Percentiles rank a stretch among this genome's conserved stretches.
Evolutionary conservation across 1,140 invertebrate genomes (phyloP).

Genomic region (Paracyclopina nana): DNA sequence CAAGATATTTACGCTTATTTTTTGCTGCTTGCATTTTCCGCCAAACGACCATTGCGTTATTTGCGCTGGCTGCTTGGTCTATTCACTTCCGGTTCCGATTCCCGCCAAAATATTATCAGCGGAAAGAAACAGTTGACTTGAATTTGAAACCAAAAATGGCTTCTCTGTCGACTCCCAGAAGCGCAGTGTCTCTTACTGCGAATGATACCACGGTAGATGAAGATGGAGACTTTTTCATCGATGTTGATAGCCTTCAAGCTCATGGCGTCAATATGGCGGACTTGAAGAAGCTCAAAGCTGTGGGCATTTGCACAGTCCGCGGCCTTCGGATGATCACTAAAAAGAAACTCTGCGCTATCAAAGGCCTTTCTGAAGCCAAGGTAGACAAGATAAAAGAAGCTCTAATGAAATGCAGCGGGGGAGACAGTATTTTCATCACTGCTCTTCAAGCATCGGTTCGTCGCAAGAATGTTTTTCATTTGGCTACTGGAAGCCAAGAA

Average conservation of each 20-base stretch:
- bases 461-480: conserved; percentile 45
- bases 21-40: no score
- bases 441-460: conserved; percentile 48
- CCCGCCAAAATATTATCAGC: no score
- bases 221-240: conserved; percentile 16
- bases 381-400: conserved; percentile 66
- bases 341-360: conserved; percentile 47
- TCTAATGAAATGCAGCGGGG: conserved; percentile 31
- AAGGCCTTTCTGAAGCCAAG: conserved; percentile 57
- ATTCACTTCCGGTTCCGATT: no score
- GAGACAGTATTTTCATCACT: conserved; percentile 41
- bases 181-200: no score
- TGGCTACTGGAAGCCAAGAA: conserved; percentile 71
- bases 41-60: no score
- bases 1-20: no score
- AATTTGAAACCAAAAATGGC: no score
- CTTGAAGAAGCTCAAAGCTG: conserved; percentile 52
- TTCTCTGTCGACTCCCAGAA: no score
- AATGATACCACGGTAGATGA: no score
- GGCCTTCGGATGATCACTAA: conserved; percentile 58
- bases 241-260: conserved; percentile 32
- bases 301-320: conserved; percentile 57
- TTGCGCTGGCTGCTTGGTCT: no score
- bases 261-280: conserved; percentile 40
- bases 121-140: no score